Evolutionary conservation across 2,888 invertebrate species (phyloP).

Genomic region (Biston betularia): DNA sequence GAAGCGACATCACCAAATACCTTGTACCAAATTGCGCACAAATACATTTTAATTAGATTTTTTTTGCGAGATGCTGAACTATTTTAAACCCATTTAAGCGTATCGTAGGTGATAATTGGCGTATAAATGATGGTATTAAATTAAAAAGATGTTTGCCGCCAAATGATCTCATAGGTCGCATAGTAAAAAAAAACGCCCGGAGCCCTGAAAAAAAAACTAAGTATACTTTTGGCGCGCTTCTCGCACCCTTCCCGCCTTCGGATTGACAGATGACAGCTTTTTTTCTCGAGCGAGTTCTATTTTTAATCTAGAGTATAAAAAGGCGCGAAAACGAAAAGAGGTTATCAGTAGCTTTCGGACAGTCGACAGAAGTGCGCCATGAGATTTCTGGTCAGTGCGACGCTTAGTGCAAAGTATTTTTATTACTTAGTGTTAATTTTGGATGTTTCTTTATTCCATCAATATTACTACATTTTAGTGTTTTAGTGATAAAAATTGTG

Average conservation of each 20-base stretch:
- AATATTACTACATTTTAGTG: background rate
- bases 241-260: conserved; percentile 77
- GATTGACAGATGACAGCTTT: conserved; percentile 61
- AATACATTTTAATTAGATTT: background rate
- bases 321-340: conserved; percentile 68
- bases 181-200: conserved; percentile 23
- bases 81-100: too few species aligned
- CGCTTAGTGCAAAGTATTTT: conserved; percentile 8
- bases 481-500: background rate
- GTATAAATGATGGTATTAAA: conserved; percentile 26
- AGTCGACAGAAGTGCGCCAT: conserved; percentile 84
- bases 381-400: conserved; percentile 82
- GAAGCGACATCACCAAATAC: background rate
- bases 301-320: conserved; percentile 74
- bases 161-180: conserved; percentile 43
- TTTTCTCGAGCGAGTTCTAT: conserved; percentile 63
- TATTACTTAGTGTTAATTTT: background rate
- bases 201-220: conserved; percentile 26
- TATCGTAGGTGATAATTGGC: conserved; percentile 28
- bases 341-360: conserved; percentile 84
- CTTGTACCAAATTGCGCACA: conserved; percentile 4
- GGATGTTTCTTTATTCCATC: background rate
- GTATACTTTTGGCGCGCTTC: conserved; percentile 68
- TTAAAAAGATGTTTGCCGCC: conserved; percentile 40
- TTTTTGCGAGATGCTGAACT: background rate